A percentile compares a stretch with the other conserved stretches of the same genome.
These are phyloP conservation scores for Lytechinus pictus DNA, from an alignment of 35 echinoderm and acorn worm species.

Conservation along the genomic window DNA sequence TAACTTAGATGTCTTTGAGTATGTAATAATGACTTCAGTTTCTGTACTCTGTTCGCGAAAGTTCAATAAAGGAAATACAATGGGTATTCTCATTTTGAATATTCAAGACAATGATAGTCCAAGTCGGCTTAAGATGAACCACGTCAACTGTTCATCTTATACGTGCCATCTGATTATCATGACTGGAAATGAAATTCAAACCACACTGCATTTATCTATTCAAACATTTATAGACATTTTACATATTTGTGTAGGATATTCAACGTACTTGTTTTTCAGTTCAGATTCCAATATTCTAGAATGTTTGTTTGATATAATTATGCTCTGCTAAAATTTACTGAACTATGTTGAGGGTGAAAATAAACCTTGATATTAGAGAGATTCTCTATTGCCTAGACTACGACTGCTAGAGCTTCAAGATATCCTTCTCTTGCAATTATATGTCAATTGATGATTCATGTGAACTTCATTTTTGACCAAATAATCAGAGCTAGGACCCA, in stretches of 20 bases:
- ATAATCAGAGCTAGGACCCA: background rate
- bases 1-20: background rate
- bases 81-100: too few relatives aligned
- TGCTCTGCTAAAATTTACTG: too few relatives aligned
- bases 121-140: too few relatives aligned
- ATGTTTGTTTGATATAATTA: too few relatives aligned
- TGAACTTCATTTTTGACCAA: background rate
- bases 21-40: background rate
- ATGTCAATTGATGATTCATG: background rate
- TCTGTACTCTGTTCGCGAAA: background rate
- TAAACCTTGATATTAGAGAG: background rate
- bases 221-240: background rate
- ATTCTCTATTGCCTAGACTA: background rate
- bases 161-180: background rate
- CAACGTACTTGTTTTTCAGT: too few relatives aligned
- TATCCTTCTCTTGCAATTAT: background rate
- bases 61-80: background rate
- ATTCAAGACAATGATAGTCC: too few relatives aligned
- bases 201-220: background rate
- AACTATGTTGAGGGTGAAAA: too few relatives aligned
- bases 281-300: too few relatives aligned
- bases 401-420: background rate
- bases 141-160: background rate
- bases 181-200: background rate
- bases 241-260: background rate